Percentiles rank a stretch among this genome's conserved stretches.
Conservation (phyloP, 2,797 vertebrate species). For the Sebastes miniatus region DNA sequence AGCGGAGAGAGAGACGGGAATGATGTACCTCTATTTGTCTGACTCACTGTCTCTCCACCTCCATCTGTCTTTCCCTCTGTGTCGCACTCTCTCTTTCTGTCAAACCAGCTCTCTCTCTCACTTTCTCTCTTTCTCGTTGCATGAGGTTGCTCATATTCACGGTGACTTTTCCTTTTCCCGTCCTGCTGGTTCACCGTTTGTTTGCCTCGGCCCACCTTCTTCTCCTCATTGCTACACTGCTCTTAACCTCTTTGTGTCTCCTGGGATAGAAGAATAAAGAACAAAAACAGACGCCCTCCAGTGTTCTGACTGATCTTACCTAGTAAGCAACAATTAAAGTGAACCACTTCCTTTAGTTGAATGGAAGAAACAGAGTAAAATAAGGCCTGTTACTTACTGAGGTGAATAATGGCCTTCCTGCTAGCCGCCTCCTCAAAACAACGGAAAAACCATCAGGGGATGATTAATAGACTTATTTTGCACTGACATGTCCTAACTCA, state of each 20-base stretch:
- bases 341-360: constrained; percentile 29
- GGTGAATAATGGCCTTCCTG: constrained; percentile 41
- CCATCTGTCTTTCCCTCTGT: constrained; percentile 45
- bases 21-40: constrained; percentile 53
- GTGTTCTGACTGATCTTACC: constrained; percentile 28
- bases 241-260: constrained; percentile 28
- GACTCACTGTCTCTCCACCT: constrained; percentile 54
- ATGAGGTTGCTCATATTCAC: constrained; percentile 17
- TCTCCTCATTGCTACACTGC: constrained; percentile 13
- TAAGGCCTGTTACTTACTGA: not conserved
- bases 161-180: not conserved
- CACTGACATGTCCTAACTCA: constrained; percentile 56
- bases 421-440: constrained; percentile 9
- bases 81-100: constrained; percentile 23
- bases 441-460: constrained; percentile 5
- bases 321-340: constrained; percentile 41
- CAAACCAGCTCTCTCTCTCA: constrained; percentile 12
- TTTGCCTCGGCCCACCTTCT: constrained; percentile 17
- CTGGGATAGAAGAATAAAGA: constrained; percentile 1
- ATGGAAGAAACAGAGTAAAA: constrained; percentile 27
- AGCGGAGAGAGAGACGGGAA: constrained; percentile 26
- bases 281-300: constrained; percentile 2
- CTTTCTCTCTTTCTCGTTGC: not conserved
- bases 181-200: constrained; percentile 1
- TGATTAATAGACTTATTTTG: constrained; percentile 58